phyloP scores from a whole-genome alignment of 2,888 invertebrate species.

The Brachypterus glaber region DNA sequence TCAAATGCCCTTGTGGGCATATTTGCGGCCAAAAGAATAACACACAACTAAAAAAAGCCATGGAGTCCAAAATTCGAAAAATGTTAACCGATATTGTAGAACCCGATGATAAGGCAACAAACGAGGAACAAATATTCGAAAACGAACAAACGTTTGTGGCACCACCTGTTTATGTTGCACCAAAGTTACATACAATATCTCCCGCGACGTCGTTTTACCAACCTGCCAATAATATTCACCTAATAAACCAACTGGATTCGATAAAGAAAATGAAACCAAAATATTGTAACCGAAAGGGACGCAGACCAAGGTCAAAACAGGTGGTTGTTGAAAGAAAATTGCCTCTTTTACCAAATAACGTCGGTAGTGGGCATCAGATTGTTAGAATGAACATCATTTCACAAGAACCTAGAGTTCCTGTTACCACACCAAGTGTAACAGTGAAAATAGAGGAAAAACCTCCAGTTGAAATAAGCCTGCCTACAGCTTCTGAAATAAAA shows the following conservation, averaged over 20 bases:
- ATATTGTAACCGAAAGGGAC: slow-evolving; percentile 39
- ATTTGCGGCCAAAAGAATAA: slow-evolving; percentile 37
- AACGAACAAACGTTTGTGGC: slow-evolving; percentile 12
- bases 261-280: slow-evolving; percentile 35
- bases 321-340: slow-evolving; percentile 68
- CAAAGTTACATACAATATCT: slow-evolving; percentile 15
- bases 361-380: slow-evolving; percentile 41
- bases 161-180: slow-evolving; percentile 16
- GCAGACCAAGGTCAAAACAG: slow-evolving; percentile 44
- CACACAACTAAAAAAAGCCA: slow-evolving; percentile 20
- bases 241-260: slow-evolving; percentile 26
- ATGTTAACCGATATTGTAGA: slow-evolving; percentile 18
- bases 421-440: slow-evolving; percentile 3
- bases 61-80: slow-evolving; percentile 20
- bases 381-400: slow-evolving; percentile 40
- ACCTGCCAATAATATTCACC: slow-evolving; percentile 9
- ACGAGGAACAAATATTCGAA: slow-evolving; percentile 18
- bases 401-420: slow-evolving; percentile 16
- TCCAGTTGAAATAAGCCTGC: not conserved
- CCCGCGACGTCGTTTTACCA: slow-evolving; percentile 14
- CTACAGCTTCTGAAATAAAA: not conserved
- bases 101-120: slow-evolving; percentile 14
- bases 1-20: slow-evolving; percentile 50
- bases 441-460: not conserved
- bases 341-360: slow-evolving; percentile 53